Evolutionary conservation across 2,113 vertebrate genomes (phyloP).

Genomic region (Brienomyrus brachyistius): DNA sequence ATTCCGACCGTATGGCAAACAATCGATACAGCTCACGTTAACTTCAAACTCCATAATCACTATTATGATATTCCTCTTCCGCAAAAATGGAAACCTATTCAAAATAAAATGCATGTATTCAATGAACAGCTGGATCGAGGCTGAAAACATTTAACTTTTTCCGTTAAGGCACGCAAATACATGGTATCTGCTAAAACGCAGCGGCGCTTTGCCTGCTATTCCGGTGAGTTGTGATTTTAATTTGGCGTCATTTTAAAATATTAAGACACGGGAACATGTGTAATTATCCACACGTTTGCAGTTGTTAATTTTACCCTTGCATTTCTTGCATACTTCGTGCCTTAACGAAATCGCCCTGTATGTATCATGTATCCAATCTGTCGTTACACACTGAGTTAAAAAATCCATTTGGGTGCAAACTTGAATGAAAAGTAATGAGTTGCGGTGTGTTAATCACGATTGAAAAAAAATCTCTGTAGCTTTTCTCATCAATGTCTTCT

Average conservation of each 20-base stretch:
- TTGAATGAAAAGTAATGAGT: background rate
- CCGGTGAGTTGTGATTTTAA: background rate
- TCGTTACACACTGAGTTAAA: background rate
- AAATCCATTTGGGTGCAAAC: slow-evolving; percentile 8
- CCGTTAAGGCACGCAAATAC: background rate
- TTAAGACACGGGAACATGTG: background rate
- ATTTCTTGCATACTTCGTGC: background rate
- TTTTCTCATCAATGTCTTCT: background rate
- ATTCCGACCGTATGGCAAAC: slow-evolving; percentile 28
- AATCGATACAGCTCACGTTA: slow-evolving; percentile 45
- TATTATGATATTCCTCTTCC: background rate
- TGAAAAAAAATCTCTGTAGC: background rate
- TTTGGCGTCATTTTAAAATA: background rate
- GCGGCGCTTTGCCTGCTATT: background rate
- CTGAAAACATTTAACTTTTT: slow-evolving; percentile 5
- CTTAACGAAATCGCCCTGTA: background rate
- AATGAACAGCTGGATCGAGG: background rate
- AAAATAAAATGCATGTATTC: background rate
- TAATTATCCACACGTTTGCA: background rate
- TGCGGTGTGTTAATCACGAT: background rate
- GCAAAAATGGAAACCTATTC: background rate
- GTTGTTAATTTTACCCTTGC: background rate
- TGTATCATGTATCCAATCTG: background rate
- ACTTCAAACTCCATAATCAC: slow-evolving; percentile 24
- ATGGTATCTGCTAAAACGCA: background rate